Percentiles rank a stretch among this genome's conserved stretches.
Conservation (phyloP, 2,797 vertebrate species). For the Hyperoplus immaculatus region DNA sequence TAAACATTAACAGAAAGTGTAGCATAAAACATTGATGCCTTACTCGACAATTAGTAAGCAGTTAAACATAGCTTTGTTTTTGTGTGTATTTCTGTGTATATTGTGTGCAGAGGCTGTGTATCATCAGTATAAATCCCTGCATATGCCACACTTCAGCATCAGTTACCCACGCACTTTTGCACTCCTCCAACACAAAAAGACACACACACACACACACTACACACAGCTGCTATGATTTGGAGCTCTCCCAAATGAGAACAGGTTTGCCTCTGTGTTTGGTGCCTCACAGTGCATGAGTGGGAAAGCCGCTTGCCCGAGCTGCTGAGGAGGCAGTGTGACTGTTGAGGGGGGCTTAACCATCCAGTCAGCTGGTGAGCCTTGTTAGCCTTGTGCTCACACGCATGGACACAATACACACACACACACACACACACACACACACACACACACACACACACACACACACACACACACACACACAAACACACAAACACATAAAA, state of each 20-base stretch:
- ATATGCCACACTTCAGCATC: slow-evolving; percentile 38
- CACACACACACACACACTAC: slow-evolving; percentile 37
- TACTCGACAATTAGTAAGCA: slow-evolving; percentile 74
- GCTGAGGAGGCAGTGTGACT: slow-evolving; percentile 59
- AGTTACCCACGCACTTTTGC: slow-evolving; percentile 24
- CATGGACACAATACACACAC: slow-evolving; percentile 35
- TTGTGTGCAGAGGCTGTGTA: slow-evolving; percentile 22
- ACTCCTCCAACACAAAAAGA: slow-evolving; percentile 11
- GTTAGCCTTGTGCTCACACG: slow-evolving; percentile 67
- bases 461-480: slow-evolving; percentile 16
- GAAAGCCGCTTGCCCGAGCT: slow-evolving; percentile 66
- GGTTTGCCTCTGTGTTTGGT: slow-evolving; percentile 70
- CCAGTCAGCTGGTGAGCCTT: slow-evolving; percentile 77
- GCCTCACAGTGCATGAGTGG: slow-evolving; percentile 65
- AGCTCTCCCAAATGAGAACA: slow-evolving; percentile 75
- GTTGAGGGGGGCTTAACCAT: slow-evolving; percentile 71
- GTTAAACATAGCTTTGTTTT: slow-evolving; percentile 49
- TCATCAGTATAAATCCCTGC: slow-evolving; percentile 38
- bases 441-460: slow-evolving; percentile 7
- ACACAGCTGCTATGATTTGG: slow-evolving; percentile 78
- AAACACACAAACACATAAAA: slow-evolving; percentile 22
- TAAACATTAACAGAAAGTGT: slow-evolving; percentile 81
- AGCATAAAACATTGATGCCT: slow-evolving; percentile 78
- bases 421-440: slow-evolving; percentile 19
- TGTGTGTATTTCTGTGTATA: slow-evolving; percentile 37